Conservation (phyloP, 2,797 vertebrate species). For the Notolepis coatsorum region DNA sequence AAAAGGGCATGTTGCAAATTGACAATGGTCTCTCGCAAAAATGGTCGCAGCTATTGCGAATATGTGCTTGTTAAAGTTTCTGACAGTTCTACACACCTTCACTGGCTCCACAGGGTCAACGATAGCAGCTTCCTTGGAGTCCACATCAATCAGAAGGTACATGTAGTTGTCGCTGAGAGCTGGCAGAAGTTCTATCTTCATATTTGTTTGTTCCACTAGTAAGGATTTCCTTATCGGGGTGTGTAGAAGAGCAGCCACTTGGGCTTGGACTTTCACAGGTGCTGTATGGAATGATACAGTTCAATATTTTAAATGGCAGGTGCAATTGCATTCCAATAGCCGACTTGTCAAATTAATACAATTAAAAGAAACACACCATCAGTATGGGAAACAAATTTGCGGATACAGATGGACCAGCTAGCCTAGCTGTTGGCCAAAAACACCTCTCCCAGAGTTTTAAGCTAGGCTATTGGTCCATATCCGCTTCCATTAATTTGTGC, state of each 20-base stretch:
- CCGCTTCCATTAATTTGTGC: too few relatives aligned
- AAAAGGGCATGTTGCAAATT: too few relatives aligned
- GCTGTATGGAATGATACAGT: conserved; percentile 34
- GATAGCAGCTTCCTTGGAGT: conserved; percentile 91
- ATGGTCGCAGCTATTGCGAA: too few relatives aligned
- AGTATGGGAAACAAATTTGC: too few relatives aligned
- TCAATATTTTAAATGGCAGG: neutral
- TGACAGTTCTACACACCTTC: conserved; percentile 80
- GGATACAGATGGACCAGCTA: neutral
- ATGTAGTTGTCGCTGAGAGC: conserved; percentile 98
- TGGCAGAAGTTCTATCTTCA: conserved; percentile 93
- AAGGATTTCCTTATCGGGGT: conserved; percentile 73
- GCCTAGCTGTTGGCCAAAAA: too few relatives aligned
- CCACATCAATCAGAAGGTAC: conserved; percentile 95
- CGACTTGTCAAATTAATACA: too few relatives aligned
- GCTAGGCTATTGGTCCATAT: too few relatives aligned
- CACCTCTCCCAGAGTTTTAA: too few relatives aligned
- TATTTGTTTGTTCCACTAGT: conserved; percentile 80
- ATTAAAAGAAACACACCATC: neutral
- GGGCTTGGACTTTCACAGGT: conserved; percentile 60
- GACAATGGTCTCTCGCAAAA: too few relatives aligned
- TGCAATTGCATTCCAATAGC: too few relatives aligned
- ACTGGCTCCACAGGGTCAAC: conserved; percentile 95
- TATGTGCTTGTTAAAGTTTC: too few relatives aligned
- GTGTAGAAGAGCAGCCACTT: conserved; percentile 70